Percentiles rank a stretch among this genome's conserved stretches.
Conservation (phyloP, 2,113 vertebrate species). For the Callocephalon fimbriatum region DNA sequence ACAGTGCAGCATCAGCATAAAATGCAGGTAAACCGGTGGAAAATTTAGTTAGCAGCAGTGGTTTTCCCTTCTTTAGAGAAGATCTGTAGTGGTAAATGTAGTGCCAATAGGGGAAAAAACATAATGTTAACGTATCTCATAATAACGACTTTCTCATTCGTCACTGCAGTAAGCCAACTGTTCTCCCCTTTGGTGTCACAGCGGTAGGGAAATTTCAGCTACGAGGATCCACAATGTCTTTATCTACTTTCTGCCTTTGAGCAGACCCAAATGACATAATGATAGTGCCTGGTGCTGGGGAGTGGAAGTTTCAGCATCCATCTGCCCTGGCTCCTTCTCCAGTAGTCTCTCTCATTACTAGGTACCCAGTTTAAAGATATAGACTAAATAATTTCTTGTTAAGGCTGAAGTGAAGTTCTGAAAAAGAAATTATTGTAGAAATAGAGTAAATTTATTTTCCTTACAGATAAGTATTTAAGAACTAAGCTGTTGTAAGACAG, state of each 20-base stretch:
- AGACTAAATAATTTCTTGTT: not conserved
- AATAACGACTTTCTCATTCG: not conserved
- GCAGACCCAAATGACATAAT: not conserved
- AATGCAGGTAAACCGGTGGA: not conserved
- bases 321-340: not conserved
- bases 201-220: slow-evolving; percentile 15
- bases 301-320: not conserved
- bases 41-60: not conserved
- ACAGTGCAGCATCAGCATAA: not conserved
- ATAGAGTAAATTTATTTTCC: not conserved
- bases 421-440: not conserved
- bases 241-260: not conserved
- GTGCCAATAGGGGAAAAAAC: not conserved
- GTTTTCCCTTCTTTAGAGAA: not conserved
- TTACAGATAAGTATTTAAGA: not conserved
- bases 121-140: not conserved
- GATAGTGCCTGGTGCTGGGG: not conserved
- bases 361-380: not conserved
- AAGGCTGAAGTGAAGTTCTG: not conserved
- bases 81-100: not conserved
- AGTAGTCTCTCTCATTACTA: not conserved
- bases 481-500: not conserved
- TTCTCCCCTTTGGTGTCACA: slow-evolving; percentile 9
- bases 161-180: not conserved
- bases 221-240: not conserved